These are phyloP conservation scores for Mizuhopecten yessoensis DNA, from an alignment of 1,140 invertebrate genomes.

Conservation along the genomic window DNA sequence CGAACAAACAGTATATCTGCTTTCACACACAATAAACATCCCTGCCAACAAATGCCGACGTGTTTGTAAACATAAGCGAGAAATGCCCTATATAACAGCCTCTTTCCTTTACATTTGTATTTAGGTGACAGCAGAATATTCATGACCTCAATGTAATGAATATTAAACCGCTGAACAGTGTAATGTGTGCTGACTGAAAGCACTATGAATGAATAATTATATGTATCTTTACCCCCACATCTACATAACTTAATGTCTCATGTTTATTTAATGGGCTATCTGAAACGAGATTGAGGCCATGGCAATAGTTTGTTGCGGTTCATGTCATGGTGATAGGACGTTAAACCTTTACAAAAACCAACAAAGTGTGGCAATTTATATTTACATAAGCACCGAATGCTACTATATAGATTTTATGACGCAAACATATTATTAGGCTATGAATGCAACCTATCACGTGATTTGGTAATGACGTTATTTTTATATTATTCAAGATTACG, in stretches of 20 bases:
- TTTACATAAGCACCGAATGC: no score
- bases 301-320: neutral
- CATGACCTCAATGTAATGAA: neutral
- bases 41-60: neutral
- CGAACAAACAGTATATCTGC: neutral
- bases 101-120: neutral
- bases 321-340: no score
- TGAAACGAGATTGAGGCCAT: neutral
- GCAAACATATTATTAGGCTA: no score
- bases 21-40: neutral
- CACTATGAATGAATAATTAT: constrained; percentile 35
- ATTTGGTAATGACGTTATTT: no score
- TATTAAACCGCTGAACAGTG: neutral
- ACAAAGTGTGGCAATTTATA: no score
- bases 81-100: neutral
- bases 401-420: no score
- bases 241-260: constrained; percentile 38
- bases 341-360: no score
- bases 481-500: no score
- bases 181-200: neutral
- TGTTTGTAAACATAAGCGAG: neutral
- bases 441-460: no score
- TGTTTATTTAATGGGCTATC: constrained; percentile 20
- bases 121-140: neutral
- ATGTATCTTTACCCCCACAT: constrained; percentile 1